Evolutionary conservation across 2,113 vertebrate species (phyloP).

Genomic region (Varanus salvator): DNA sequence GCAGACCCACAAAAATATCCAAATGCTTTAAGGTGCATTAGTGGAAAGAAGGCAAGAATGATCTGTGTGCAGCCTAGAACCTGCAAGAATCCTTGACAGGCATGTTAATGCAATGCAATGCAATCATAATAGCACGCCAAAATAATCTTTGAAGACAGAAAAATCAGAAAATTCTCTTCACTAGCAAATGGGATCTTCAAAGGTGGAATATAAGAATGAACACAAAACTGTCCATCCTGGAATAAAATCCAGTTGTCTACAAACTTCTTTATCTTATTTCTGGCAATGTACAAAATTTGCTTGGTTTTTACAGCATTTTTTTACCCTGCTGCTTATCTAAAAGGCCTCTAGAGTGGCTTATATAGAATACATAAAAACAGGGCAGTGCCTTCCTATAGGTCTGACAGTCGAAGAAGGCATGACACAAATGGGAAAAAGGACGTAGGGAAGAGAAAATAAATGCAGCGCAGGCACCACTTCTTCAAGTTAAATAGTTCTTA

Average conservation of each 20-base stretch:
- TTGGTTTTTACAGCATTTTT: no score
- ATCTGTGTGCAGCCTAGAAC: neutral
- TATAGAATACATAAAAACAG: neutral
- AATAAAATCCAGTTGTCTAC: neutral
- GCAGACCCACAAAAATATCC: neutral
- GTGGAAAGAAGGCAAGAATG: neutral
- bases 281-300: neutral
- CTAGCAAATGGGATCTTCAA: neutral
- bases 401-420: no score
- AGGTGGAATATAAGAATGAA: neutral
- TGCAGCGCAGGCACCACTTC: neutral
- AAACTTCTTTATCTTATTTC: neutral
- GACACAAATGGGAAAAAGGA: neutral
- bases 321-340: neutral
- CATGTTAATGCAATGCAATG: no score
- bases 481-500: neutral
- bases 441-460: neutral
- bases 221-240: neutral
- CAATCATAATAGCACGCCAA: no score
- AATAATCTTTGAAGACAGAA: neutral
- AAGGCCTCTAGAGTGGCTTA: neutral
- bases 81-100: neutral
- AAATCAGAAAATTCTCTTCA: neutral
- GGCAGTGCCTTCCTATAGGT: neutral
- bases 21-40: no score